Evolutionary conservation across 2,113 vertebrate species (phyloP).

Genomic region (Oncorhynchus clarkii): DNA sequence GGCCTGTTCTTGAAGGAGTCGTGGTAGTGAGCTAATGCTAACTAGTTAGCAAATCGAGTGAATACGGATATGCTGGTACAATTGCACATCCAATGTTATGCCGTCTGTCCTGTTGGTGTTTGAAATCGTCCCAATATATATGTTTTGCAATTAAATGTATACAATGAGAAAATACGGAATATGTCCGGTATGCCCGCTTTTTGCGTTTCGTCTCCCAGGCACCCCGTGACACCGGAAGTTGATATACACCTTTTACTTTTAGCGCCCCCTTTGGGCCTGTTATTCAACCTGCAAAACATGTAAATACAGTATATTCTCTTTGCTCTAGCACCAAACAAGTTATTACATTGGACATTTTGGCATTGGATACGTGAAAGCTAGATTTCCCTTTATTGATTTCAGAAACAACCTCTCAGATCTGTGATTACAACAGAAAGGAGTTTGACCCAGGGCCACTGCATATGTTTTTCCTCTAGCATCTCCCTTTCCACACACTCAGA

Average conservation of each 20-base stretch:
- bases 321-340: background rate
- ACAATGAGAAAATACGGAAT: slow-evolving; percentile 34
- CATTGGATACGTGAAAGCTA: too few species aligned
- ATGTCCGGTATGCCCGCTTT: slow-evolving; percentile 64
- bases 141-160: background rate
- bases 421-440: too few species aligned
- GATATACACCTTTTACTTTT: slow-evolving; percentile 40
- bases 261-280: background rate
- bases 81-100: background rate
- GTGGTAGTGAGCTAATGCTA: slow-evolving; percentile 16
- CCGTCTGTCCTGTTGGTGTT: background rate
- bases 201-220: slow-evolving; percentile 57
- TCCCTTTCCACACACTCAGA: background rate
- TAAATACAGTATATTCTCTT: background rate
- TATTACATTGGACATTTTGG: background rate
- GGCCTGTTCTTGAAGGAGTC: slow-evolving; percentile 33
- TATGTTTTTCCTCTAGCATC: too few species aligned
- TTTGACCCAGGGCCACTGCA: too few species aligned
- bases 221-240: slow-evolving; percentile 69
- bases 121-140: slow-evolving; percentile 7
- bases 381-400: too few species aligned
- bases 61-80: slow-evolving; percentile 37
- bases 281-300: background rate
- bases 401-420: too few species aligned
- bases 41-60: slow-evolving; percentile 42